These are phyloP conservation scores for Agrotis puta DNA, from an alignment of 2,888 invertebrate genomes.

Conservation along the genomic window DNA sequence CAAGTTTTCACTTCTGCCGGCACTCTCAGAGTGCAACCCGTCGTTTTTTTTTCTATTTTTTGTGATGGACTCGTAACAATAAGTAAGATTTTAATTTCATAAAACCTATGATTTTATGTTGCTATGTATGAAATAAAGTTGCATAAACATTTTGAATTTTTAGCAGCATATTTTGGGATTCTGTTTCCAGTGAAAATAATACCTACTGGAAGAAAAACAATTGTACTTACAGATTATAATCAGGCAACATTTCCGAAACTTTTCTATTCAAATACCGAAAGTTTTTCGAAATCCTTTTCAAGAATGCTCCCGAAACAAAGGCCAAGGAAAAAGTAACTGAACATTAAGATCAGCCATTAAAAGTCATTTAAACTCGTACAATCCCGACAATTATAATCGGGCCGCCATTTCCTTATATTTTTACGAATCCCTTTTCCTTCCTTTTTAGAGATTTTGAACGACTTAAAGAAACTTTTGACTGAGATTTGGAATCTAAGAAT, in stretches of 20 bases:
- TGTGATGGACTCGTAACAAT: not conserved
- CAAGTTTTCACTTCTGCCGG: too few relatives aligned
- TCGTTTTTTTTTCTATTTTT: not conserved
- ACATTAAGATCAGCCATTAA: conserved; percentile 72
- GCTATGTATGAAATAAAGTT: not conserved
- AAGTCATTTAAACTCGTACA: conserved; percentile 73
- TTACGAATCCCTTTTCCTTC: conserved; percentile 44
- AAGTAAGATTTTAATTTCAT: not conserved
- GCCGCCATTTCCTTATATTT: conserved; percentile 42
- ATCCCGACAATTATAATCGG: conserved; percentile 62
- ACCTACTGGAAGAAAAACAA: not conserved
- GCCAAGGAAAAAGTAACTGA: conserved; percentile 56
- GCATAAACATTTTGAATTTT: not conserved
- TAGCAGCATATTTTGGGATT: not conserved
- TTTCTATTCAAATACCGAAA: conserved; percentile 18
- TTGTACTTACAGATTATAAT: conserved; percentile 13
- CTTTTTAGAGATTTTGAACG: conserved; percentile 63
- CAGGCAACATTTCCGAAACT: conserved; percentile 12
- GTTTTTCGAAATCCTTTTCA: conserved; percentile 14
- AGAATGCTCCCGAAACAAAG: conserved; percentile 39
- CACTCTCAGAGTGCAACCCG: too few relatives aligned
- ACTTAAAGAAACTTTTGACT: conserved; percentile 57
- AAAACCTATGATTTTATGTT: not conserved
- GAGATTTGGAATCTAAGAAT: conserved; percentile 55
- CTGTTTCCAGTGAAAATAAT: not conserved